Evolutionary conservation across 2,797 vertebrate genomes (phyloP), one percentile per base, ranked within the genome.

Genomic region (Mallotus villosus): DNA sequence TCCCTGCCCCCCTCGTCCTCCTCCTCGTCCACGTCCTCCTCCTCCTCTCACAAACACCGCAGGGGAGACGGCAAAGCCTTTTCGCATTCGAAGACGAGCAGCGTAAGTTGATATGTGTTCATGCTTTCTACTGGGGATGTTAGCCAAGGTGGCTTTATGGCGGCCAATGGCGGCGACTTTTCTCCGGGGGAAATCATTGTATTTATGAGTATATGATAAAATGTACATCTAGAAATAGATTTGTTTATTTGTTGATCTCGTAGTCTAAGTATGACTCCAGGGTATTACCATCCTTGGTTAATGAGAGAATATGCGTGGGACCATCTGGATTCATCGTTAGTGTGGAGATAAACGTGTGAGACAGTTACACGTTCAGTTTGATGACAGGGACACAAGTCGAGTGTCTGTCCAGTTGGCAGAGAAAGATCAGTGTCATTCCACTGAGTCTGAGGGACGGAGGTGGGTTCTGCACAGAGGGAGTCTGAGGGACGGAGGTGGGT

Each of bases 61-160:
- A 94, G 94, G 91, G 95, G 90, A n/a, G 95, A 97, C 80, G 93
- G 85, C 82, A 97, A 96, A 85, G 81, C 90, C 14, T 89, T 89
- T 4, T 85, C 92, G 17, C 93, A 94, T 80, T 82, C 86, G 59
- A 97, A 95, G 88, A 93, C 91, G 67, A 91, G 90, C 86, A 90
- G 77, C 24, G 95, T 97, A 73, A 78, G 91, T 80, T 55, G 51
- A 8, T 55, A 5, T n/a, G 19, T 4, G 19, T 55, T n/a, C 6
- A 16, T 55, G 51, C 5, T 17, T 55, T n/a, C 6, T 19, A 4
- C 16, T n/a, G 51, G 16, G 6, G 51, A 17, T 55, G 51, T 55
- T 55, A 46, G 14, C 41, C 41, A 14, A 14, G 11, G 41, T 46
- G 41, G 41, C 51, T 55, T 55, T 2, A n/a, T 55, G 51, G 5